Evolutionary conservation across 2,888 invertebrate genomes (phyloP), one percentile per base, ranked within the genome.

Genomic region (Agonopterix heracliana): DNA sequence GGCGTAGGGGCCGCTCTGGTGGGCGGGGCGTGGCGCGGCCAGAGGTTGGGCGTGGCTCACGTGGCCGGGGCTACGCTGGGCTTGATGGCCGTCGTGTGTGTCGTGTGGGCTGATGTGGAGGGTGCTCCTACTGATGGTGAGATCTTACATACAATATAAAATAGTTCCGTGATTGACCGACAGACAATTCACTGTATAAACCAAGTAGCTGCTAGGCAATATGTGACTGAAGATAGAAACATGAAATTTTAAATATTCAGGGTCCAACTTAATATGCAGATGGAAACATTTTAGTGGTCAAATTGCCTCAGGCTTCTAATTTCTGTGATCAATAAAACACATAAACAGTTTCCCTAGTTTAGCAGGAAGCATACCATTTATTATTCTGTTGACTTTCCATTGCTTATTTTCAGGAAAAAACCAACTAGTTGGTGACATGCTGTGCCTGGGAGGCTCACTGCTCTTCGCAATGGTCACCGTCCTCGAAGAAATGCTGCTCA

Each of bases 1-100:
- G 95, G 95, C 4, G 95, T 96, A 49, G 95, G 96, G 0, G 93
- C 94, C 9, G 95, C 96, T 3, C 77, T 96, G 56, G 91, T 96
- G 35, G 95, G 95, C 0, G 94, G 94, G 62, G 89, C 95, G 1
- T 92, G 95, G 79, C 87, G 96, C 17, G 93, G 93, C 7, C 93
- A 94, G 52, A 87, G 94, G 55, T 93, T 95, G 55, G 91, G 93
- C 46, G 90, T 93, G 65, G 91, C 92, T 2, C 95, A 96, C 68
- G 92, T 95, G 34, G 89, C 93, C 1, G 96, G 96, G 1, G 95
- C 96, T 13, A 92, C 93, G 9, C 85, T 95, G 51, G 95, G 95
- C 54, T 88, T 96, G 3, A 90, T 95, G 86, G 96, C 96, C 0
- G 93, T 96, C 13, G 95, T 93, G 9, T 94, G 94, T 61, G 91